Base-by-base conservation (phyloP, 2,797 vertebrate species). In the Urocyon cinereoargenteus region DNA sequence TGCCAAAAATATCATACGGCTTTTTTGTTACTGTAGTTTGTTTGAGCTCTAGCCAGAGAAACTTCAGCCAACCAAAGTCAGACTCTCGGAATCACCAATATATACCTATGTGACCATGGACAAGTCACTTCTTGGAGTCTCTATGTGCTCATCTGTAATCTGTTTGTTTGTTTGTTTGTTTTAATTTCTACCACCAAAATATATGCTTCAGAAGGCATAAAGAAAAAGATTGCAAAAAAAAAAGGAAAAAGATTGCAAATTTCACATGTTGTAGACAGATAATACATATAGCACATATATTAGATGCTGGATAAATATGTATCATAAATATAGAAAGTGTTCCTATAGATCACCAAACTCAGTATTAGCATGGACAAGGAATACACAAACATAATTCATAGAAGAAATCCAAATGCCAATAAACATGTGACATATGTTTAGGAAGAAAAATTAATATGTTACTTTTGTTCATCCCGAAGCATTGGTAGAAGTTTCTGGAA, bases 1-100 rank as follows among this genome's bases (percentile, higher is more conserved):
- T 97, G 86, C 87, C 96, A 94, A 97, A 97, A 95, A 49, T 95
- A 90, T 87, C 75, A 45, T 86, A 72, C 28, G 16, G 14, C n/a
- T 84, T 75, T 91, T 95, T 95, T 83, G 70, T 94, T 96, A 75
- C 82, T 83, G n/a, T 86, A 62, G 24, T 78, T 93, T 89, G 66
- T 92, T 94, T 95, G 83, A 91, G 61, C 13, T 91, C 9, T 68
- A 84, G 49, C 49, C 79, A 90, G 70, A 89, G 91, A 21, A 78
- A 94, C 8, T 55, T 70, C 22, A 88, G 59, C 84, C 61, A 68
- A 49, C 77, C 51, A 57, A 93, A 89, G 45, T 85, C 75, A 87
- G 72, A 86, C 4, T 59, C 84, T 86, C 11, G 57, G 61, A 93
- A 40, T 93, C 36, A 90, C 49, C 49, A 51, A 0, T 53, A 14